Evolutionary conservation across 2,113 vertebrate species (phyloP).

Genomic region (Caranx melampygus): DNA sequence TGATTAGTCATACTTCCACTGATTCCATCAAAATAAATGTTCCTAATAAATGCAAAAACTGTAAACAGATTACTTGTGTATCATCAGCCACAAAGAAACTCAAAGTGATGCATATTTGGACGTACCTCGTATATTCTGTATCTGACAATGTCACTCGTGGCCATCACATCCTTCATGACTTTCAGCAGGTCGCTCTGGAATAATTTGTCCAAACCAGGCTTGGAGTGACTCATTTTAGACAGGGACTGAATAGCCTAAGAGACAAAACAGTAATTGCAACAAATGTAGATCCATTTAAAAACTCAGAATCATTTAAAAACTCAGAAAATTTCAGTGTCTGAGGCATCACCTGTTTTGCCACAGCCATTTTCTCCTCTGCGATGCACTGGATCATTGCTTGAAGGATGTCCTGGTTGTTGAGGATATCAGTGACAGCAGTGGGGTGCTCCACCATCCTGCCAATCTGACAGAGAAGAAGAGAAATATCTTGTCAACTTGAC

Average conservation of each 20-base stretch:
- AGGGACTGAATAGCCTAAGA: conserved; percentile 90
- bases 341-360: conserved; percentile 90
- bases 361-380: conserved; percentile 89
- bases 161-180: conserved; percentile 91
- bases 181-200: conserved; percentile 88
- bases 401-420: conserved; percentile 86
- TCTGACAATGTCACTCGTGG: conserved; percentile 88
- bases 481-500: neutral
- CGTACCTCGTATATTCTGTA: conserved; percentile 96
- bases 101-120: neutral
- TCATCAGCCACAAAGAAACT: neutral
- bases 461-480: conserved; percentile 79
- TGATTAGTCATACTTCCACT: conserved; percentile 2
- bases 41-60: neutral
- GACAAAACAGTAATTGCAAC: conserved; percentile 16
- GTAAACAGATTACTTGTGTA: neutral
- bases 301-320: neutral
- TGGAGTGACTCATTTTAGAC: conserved; percentile 85
- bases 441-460: conserved; percentile 88
- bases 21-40: neutral
- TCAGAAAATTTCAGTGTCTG: neutral
- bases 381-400: conserved; percentile 89
- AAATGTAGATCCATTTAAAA: neutral
- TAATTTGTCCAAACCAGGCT: conserved; percentile 88
- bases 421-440: conserved; percentile 85